phyloP scores from a whole-genome alignment of 2,113 vertebrate genomes.

The Antechinus stuartii region DNA sequence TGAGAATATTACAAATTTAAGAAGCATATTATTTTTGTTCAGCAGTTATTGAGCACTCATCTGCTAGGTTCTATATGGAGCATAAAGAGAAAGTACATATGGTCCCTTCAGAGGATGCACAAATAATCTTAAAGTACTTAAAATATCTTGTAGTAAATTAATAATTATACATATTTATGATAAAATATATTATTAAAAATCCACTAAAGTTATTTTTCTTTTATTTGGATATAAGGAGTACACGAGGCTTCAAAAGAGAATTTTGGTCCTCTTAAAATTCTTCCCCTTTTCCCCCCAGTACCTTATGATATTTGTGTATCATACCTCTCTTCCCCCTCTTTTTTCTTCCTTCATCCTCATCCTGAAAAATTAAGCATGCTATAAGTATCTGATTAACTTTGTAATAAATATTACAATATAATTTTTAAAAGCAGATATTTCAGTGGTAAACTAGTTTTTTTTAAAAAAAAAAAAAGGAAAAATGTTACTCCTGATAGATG shows the following conservation, averaged over 20 bases:
- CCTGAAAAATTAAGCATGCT: not conserved
- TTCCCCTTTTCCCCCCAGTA: not conserved
- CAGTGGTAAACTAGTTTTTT: not conserved
- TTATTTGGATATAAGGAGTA: conserved; percentile 15
- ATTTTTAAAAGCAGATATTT: not conserved
- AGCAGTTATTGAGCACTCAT: conserved; percentile 29
- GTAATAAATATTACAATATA: not conserved
- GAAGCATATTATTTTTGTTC: conserved; percentile 38
- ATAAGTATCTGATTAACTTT: not conserved
- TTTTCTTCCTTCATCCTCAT: not conserved
- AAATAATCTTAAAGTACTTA: conserved; percentile 46
- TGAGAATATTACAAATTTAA: conserved; percentile 26
- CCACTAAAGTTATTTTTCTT: conserved; percentile 26
- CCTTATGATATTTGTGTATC: conserved; percentile 32
- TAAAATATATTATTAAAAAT: not conserved
- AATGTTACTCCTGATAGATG: not conserved
- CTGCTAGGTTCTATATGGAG: conserved; percentile 24
- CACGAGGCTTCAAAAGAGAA: conserved; percentile 23
- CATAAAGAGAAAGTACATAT: conserved; percentile 17
- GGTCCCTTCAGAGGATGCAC: conserved; percentile 28
- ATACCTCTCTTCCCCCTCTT: conserved; percentile 9
- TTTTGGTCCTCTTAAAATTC: conserved; percentile 29
- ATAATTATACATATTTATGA: conserved; percentile 35
- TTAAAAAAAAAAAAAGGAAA: not conserved
- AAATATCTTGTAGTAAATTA: conserved; percentile 36